Percentiles rank a stretch among this genome's conserved stretches.
Evolutionary conservation across 2,888 invertebrate species (phyloP).

Genomic region (Xestia ashworthii): DNA sequence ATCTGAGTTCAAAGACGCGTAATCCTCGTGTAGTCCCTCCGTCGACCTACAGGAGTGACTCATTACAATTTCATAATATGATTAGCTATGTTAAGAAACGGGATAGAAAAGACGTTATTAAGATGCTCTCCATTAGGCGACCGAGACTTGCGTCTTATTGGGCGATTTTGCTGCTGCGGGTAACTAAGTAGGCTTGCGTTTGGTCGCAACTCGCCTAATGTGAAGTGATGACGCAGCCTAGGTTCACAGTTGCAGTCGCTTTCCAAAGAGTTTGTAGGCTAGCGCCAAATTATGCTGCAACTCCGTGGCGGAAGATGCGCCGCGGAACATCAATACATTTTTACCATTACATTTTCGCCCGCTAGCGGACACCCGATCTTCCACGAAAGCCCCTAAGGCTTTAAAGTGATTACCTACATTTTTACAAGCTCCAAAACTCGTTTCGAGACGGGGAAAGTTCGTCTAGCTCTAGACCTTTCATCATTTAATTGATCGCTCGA

Average conservation of each 20-base stretch:
- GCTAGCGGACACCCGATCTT: not conserved
- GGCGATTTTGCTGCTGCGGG: not conserved
- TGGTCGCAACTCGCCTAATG: not conserved
- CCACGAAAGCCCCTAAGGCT: not conserved
- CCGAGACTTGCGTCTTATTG: not conserved
- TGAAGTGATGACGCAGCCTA: not conserved
- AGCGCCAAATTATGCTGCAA: not conserved
- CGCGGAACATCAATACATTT: not conserved
- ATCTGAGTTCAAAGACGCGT: conserved; percentile 14
- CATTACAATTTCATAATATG: conserved; percentile 7
- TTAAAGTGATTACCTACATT: not conserved
- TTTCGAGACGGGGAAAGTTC: not conserved
- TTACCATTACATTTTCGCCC: not conserved
- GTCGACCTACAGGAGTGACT: not conserved
- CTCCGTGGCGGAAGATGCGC: not conserved
- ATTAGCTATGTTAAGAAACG: not conserved
- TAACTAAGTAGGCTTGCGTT: not conserved
- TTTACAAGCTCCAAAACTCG: not conserved
- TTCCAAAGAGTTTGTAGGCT: not conserved
- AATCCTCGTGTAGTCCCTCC: conserved; percentile 13
- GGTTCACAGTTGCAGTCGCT: not conserved
- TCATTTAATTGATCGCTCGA: not conserved
- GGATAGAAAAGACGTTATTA: not conserved
- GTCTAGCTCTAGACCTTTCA: not conserved
- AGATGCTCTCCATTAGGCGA: not conserved